These are phyloP conservation scores for Barypeithes pellucidus DNA, from an alignment of 2,888 invertebrate genomes.

Conservation along the genomic window DNA sequence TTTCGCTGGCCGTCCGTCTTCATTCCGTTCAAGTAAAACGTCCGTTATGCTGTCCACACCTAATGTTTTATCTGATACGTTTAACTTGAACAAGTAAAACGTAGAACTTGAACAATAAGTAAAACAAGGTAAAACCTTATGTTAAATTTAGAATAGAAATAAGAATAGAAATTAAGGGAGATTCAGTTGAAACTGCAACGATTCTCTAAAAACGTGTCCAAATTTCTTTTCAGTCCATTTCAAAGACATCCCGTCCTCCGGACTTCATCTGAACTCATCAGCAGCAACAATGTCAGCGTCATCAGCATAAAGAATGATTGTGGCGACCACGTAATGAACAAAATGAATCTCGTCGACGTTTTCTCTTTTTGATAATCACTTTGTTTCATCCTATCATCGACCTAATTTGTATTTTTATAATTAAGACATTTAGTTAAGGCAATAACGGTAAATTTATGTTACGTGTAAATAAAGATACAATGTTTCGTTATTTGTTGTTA, in stretches of 20 bases:
- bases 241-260: constrained; percentile 27
- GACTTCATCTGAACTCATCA: constrained; percentile 26
- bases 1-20: no score
- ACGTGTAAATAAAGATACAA: constrained; percentile 37
- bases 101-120: no score
- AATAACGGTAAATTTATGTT: constrained; percentile 19
- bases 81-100: no score
- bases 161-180: no score
- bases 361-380: constrained; percentile 18
- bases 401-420: constrained; percentile 48
- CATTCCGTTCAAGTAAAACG: no score
- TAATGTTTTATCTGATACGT: no score
- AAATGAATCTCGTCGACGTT: constrained; percentile 22
- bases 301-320: constrained; percentile 39
- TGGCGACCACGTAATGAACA: constrained; percentile 35
- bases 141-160: no score
- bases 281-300: constrained; percentile 29
- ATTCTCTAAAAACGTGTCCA: no score
- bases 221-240: constrained; percentile 23
- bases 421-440: constrained; percentile 41
- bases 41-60: no score
- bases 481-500: constrained; percentile 22
- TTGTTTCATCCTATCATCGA: constrained; percentile 19
- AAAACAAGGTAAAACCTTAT: no score
- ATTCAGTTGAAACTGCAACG: no score